Base-by-base conservation (phyloP, 1,140 invertebrate genomes). In the Drosophila miranda region DNA sequence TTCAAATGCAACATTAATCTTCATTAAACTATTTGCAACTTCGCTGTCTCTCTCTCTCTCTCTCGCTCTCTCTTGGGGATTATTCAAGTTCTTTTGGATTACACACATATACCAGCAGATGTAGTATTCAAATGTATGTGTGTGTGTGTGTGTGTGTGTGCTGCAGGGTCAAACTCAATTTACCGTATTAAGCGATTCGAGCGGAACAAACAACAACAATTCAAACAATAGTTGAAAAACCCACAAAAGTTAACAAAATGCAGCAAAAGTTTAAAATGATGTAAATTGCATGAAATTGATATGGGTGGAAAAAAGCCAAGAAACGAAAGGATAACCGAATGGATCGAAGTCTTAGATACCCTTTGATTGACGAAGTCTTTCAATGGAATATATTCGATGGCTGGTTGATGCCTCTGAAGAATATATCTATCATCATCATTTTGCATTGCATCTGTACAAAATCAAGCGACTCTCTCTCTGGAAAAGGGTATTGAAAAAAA, bases 1-100 rank as follows among this genome's bases (percentile, higher is more conserved):
- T 67, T 64, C 46, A 49, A 59, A 66, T 69, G 68, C 73, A 41
- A 63, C 58, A 86, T 86, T 81, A 81, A 84, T 84, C 77, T 81
- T 86, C 52, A 86, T 86, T 86, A 61, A 61, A 45, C 70, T 69
- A 77, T 74, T 80, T 80, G 75, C 64, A 54, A 48, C n/a, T 34
- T 9, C 30, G 52, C 43, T 46, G 30, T 19, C 28, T 34, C 7
- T 9, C 30, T 3, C 34, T 3, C 34, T 11, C 3, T 11, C 34
- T 1, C 9, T 11, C 3, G 11, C 41, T 34, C 13, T 48, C 53
- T 28, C 51, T 34, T 13, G 14, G 56, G 75, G 46, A 59, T 70
- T 66, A 59, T 23, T 49, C 23, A 16, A 28, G 26, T 61, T 54
- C 34, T 26, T 6, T 34, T 13, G 16, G 16, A 16, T 16, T 16